These are phyloP conservation scores for Pollachius pollachius DNA, from an alignment of 2,113 vertebrate species.

Conservation along the genomic window DNA sequence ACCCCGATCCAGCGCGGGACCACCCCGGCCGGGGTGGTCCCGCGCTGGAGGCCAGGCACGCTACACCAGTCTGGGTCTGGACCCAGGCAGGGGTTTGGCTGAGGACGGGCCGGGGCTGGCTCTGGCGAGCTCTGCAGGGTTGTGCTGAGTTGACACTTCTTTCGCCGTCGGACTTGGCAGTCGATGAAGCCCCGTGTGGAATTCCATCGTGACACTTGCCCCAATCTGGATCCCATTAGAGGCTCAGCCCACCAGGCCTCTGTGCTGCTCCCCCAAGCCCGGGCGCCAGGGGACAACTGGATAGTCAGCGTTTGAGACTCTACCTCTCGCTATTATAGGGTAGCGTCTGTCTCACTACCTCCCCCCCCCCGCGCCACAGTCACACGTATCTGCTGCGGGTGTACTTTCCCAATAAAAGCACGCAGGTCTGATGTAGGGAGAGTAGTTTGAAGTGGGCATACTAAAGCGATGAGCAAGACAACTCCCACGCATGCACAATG, in stretches of 20 bases:
- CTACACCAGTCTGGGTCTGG: neutral
- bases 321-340: neutral
- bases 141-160: constrained; percentile 51
- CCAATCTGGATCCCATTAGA: constrained; percentile 84
- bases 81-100: neutral
- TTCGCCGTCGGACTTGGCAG: constrained; percentile 50
- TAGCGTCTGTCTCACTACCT: no score
- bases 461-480: no score
- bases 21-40: neutral
- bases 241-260: constrained; percentile 74
- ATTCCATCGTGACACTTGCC: constrained; percentile 79
- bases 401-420: neutral
- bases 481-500: no score
- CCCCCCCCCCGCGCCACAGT: no score
- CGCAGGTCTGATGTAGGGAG: neutral
- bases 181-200: constrained; percentile 52
- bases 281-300: constrained; percentile 52
- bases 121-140: constrained; percentile 14
- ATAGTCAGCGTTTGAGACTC: neutral
- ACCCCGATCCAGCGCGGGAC: neutral
- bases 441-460: neutral
- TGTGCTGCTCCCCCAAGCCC: constrained; percentile 6
- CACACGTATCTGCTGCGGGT: no score
- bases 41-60: no score
- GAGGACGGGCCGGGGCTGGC: neutral